phyloP scores from a whole-genome alignment of 2,888 invertebrate genomes.

The Labia minor region DNA sequence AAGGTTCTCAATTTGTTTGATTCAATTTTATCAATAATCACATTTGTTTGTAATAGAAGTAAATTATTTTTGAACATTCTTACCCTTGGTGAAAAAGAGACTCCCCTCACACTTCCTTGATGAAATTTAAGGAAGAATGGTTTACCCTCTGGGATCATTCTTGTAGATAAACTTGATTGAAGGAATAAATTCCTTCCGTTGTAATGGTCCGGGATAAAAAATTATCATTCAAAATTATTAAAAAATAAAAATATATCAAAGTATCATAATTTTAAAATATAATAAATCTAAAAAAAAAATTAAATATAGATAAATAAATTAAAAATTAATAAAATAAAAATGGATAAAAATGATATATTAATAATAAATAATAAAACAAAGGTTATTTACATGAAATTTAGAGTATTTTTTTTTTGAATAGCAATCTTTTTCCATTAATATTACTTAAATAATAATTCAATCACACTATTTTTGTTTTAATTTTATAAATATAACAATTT shows the following conservation, averaged over 20 bases:
- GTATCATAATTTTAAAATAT: not conserved
- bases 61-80: too few relatives aligned
- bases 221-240: conserved; percentile 13
- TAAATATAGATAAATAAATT: not conserved
- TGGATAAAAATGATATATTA: not conserved
- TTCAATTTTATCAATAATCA: too few relatives aligned
- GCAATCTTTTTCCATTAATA: not conserved
- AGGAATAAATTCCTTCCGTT: not conserved
- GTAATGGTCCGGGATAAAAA: not conserved
- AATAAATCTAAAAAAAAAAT: not conserved
- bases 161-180: too few relatives aligned
- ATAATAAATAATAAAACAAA: not conserved
- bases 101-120: conserved; percentile 35
- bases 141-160: conserved; percentile 36
- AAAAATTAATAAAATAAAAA: not conserved
- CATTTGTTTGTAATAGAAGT: too few relatives aligned
- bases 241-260: not conserved
- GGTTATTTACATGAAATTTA: conserved; percentile 3
- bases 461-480: not conserved
- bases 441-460: not conserved
- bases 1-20: too few relatives aligned
- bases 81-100: conserved; percentile 37
- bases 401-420: not conserved
- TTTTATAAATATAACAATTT: too few relatives aligned
- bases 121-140: conserved; percentile 36